Base-by-base conservation (phyloP, 2,888 invertebrate species). In the Trichacis sp. region DNA sequence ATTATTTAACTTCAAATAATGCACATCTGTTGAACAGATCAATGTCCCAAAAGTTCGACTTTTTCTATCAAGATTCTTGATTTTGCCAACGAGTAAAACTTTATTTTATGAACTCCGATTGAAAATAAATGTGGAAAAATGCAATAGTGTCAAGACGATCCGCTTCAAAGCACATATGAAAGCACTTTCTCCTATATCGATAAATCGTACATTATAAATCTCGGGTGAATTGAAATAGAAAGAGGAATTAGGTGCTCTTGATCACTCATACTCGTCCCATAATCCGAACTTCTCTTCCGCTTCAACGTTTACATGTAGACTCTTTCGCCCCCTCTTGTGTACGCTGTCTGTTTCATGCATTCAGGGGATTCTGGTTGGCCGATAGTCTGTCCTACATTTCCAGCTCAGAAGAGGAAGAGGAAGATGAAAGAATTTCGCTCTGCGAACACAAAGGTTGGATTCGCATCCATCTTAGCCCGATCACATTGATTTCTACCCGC, bases 371-470 rank as follows among this genome's bases (percentile, higher is more conserved):
- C 61, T 60, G 57, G 52, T 55, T 49, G 63, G 63, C 60, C 68
- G 54, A 63, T 46, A 53, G 59, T 59, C 57, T 60, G 60, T 59
- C 63, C 69, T 60, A 65, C 63, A 65, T 69, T 69, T 53, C 46
- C 61, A 45, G 60, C 58, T 53, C 52, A 42, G 19, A 47, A 42
- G 19, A 47, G 20, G 40, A 59, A 48, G 33, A 49, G 61, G 19
- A 42, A 61, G 57, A 45, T 38, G 46, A 56, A 57, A 53, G 54
- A 62, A 51, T 49, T 59, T 56, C 49, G 33, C 64, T 17, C 45
- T 14, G 59, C 45, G 38, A 60, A 51, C 59, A 57, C 59, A 62
- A 59, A 56, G 56, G 51, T 59, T 15, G 48, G 43, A 56, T 51
- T 38, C 52, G 46, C 53, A 51, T 64, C 57, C 53, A 53, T 67